Evolutionary conservation across 2,888 invertebrate genomes (phyloP).

Genomic region (Drosophila mettleri): DNA sequence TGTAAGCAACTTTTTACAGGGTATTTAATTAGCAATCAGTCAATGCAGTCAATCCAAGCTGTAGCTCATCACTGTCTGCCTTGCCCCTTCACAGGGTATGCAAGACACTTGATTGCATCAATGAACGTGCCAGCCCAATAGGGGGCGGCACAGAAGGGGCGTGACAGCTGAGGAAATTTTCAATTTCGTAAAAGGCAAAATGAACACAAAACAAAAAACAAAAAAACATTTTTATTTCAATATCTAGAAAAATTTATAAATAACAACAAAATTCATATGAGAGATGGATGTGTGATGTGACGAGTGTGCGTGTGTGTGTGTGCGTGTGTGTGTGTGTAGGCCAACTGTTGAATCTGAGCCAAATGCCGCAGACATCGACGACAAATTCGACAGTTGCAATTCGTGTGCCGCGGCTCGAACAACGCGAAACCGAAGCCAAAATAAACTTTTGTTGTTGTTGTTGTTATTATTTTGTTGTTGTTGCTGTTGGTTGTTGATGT

Average conservation of each 20-base stretch:
- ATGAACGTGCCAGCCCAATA: background rate
- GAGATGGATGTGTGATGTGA: background rate
- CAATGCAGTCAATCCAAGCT: too few species aligned
- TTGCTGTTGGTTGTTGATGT: constrained; percentile 1
- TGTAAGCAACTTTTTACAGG: background rate
- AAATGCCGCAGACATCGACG: constrained; percentile 58
- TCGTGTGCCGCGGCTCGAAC: constrained; percentile 66
- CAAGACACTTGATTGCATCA: background rate
- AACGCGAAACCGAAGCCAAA: constrained; percentile 49
- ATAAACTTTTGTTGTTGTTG: background rate
- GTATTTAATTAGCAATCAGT: background rate
- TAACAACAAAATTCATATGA: constrained; percentile 47
- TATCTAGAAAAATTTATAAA: constrained; percentile 73
- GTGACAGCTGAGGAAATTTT: background rate
- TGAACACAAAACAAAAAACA: background rate
- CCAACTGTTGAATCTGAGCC: constrained; percentile 57
- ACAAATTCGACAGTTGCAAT: constrained; percentile 78
- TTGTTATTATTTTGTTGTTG: constrained; percentile 1
- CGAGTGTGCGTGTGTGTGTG: constrained; percentile 12
- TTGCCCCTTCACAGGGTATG: too few species aligned
- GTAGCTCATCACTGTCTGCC: too few species aligned
- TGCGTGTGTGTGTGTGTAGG: constrained; percentile 5
- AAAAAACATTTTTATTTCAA: constrained; percentile 19
- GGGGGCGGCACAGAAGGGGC: background rate
- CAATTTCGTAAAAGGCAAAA: background rate